These are phyloP conservation scores for Azemiops feae DNA, from an alignment of 2,113 vertebrate genomes.

Conservation along the genomic window DNA sequence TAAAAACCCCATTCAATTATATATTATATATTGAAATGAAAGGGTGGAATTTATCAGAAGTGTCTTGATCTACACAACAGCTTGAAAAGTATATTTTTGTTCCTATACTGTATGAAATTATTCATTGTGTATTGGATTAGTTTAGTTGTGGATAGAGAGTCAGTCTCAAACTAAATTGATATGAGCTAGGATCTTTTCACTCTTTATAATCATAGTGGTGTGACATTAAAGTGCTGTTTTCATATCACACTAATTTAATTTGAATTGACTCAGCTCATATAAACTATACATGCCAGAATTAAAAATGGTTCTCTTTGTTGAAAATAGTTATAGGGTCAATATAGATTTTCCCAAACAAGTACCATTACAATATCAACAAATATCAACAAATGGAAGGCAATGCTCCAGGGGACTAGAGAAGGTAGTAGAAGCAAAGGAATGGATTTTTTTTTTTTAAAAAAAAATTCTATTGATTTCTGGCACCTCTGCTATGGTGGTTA, in stretches of 20 bases:
- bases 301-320: neutral
- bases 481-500: neutral
- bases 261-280: neutral
- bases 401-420: neutral
- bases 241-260: neutral
- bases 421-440: neutral
- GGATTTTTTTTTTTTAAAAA: neutral
- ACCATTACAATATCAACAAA: neutral
- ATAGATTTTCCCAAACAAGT: neutral
- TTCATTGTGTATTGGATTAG: neutral
- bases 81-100: neutral
- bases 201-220: neutral
- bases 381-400: neutral
- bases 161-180: neutral
- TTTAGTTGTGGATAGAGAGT: neutral
- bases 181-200: neutral
- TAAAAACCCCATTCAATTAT: neutral
- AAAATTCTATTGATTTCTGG: neutral
- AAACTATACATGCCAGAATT: neutral
- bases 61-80: neutral
- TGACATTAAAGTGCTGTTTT: neutral
- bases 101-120: neutral
- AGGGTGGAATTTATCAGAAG: neutral
- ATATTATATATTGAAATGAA: neutral
- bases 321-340: neutral